These are phyloP conservation scores for Hippocampus barbouri DNA, from an alignment of 2,113 vertebrate genomes.

Conservation along the genomic window DNA sequence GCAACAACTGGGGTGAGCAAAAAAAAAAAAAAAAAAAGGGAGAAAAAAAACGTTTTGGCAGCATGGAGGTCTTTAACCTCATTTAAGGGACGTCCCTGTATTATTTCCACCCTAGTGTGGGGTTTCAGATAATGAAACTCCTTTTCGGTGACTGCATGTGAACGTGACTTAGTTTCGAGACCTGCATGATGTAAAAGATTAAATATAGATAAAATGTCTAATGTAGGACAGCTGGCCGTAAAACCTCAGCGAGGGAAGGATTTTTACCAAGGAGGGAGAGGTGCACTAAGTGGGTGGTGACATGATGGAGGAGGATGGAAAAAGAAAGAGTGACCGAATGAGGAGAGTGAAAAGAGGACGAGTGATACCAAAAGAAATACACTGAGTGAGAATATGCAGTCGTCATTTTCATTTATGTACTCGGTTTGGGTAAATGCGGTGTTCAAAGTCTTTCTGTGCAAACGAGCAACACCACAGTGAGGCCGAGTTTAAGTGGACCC, in stretches of 20 bases:
- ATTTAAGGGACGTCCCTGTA: slow-evolving; percentile 21
- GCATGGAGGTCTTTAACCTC: slow-evolving; percentile 54
- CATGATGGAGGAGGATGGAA: slow-evolving; percentile 37
- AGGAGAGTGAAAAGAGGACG: slow-evolving; percentile 23
- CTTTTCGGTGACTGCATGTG: not conserved
- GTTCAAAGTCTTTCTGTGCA: no score
- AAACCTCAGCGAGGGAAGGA: slow-evolving; percentile 49
- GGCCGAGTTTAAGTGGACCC: no score
- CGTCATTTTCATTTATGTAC: no score
- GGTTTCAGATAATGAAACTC: not conserved
- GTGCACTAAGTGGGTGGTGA: slow-evolving; percentile 39
- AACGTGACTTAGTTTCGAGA: slow-evolving; percentile 10
- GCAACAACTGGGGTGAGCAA: slow-evolving; percentile 52
- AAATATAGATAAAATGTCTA: slow-evolving; percentile 67
- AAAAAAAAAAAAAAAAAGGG: slow-evolving; percentile 9
- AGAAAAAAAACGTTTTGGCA: slow-evolving; percentile 20
- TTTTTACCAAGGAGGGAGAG: slow-evolving; percentile 36
- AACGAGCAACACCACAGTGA: no score
- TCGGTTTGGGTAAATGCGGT: no score
- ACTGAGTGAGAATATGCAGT: no score
- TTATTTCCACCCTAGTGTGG: not conserved
- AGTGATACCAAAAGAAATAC: not conserved
- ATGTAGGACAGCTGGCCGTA: slow-evolving; percentile 68
- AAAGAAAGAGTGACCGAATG: slow-evolving; percentile 12
- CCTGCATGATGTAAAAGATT: slow-evolving; percentile 48